Base-by-base conservation (phyloP, 2,888 invertebrate genomes). In the Agrochola lychnidis region DNA sequence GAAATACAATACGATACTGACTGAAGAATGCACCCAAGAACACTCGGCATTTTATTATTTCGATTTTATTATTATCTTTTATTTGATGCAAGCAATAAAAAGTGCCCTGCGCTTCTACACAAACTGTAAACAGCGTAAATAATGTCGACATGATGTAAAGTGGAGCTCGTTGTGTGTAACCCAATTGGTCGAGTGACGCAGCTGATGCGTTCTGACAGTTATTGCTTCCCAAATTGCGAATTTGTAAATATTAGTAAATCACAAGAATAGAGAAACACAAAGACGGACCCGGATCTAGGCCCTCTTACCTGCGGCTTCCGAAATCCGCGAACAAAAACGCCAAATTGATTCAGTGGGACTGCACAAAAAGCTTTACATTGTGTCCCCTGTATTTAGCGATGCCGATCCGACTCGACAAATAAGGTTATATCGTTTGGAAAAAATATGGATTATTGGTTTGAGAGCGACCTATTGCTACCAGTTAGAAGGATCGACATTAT, bases 261-360 rank as follows among this genome's bases (percentile, higher is more conserved):
- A 91, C 83, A 92, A 93, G 91, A 94, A 95, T 92, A 89, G 92
- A 76, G 72, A 82, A 89, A 90, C 90, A 94, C 94, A 96, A 96
- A 93, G 91, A 90, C 79, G 88, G 85, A 92, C 94, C 95, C 96
- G 96, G 96, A 96, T 96, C 96, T 96, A 94, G 94, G 91, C 91
- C 88, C 92, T 94, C 94, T 88, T 96, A 96, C 96, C 96, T 96
- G 96, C 95, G 95, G 96, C 96, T 96, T 96, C 96, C 96, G 96
- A 96, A 88, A 95, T 94, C 91, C 91, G 90, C 92, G 89, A 86
- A 91, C 94, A 96, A 96, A 96, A 96, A 94, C 89, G 77, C 87
- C 90, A 94, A 95, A 95, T 95, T 95, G 94, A 95, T 95, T 95
- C 95, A 95, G 93, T 93, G 92, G 93, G 91, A 90, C 90, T 89